These are phyloP conservation scores for Agrilus biguttatus DNA, from an alignment of 2,888 invertebrate genomes.

Conservation along the genomic window DNA sequence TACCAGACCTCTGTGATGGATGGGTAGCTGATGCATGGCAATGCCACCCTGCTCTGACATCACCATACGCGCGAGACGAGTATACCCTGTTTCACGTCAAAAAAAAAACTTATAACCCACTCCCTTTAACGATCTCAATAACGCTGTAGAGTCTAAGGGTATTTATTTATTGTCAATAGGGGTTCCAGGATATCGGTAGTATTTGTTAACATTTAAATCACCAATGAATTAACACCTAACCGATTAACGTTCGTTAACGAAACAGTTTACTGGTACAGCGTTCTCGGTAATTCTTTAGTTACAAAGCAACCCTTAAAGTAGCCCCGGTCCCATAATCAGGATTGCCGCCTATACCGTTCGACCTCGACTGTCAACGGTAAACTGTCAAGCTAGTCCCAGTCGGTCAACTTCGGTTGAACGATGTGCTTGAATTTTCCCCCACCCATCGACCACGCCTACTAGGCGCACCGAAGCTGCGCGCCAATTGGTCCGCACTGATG, in stretches of 20 bases:
- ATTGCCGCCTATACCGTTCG: conserved; percentile 8
- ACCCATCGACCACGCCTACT: conserved; percentile 15
- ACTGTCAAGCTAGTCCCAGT: conserved; percentile 12
- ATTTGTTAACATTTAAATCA: too few relatives aligned
- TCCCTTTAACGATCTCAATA: background rate
- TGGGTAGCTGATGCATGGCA: conserved; percentile 48
- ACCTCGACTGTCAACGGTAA: conserved; percentile 10
- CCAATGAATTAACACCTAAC: too few relatives aligned
- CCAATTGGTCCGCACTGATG: conserved; percentile 21
- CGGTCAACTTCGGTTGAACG: conserved; percentile 15
- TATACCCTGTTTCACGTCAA: conserved; percentile 12
- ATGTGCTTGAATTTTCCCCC: conserved; percentile 13
- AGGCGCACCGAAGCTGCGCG: conserved; percentile 4
- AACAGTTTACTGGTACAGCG: too few relatives aligned
- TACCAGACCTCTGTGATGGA: conserved; percentile 40
- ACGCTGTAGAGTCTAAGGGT: too few relatives aligned
- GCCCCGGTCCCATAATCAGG: too few relatives aligned
- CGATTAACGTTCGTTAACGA: too few relatives aligned
- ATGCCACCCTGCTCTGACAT: conserved; percentile 52
- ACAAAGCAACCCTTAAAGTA: background rate
- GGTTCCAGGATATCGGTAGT: too few relatives aligned
- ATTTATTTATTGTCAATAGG: too few relatives aligned
- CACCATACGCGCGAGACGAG: conserved; percentile 37
- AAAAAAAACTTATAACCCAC: conserved; percentile 6
- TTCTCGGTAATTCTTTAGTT: background rate